These are phyloP conservation scores for Crypturellus undulatus DNA, from an alignment of 2,113 vertebrate species.

Conservation along the genomic window DNA sequence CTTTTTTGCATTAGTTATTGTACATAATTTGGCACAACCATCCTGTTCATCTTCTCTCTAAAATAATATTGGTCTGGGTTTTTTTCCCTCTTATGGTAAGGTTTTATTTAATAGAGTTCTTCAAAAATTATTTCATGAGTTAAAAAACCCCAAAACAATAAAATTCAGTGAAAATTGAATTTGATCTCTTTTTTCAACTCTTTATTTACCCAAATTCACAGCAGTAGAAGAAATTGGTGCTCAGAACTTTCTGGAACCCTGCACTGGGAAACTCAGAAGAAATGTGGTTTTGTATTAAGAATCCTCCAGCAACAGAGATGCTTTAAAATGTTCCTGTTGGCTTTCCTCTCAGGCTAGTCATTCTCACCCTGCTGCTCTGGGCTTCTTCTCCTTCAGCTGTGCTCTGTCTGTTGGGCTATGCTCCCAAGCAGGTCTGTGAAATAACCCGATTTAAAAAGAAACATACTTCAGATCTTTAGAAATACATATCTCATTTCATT, in stretches of 20 bases:
- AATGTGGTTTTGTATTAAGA: not conserved
- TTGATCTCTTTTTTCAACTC: not conserved
- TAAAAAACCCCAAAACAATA: too few relatives aligned
- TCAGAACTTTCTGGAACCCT: slow-evolving; percentile 6
- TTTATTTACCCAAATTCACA: not conserved
- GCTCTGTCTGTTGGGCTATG: not conserved
- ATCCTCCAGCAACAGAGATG: not conserved
- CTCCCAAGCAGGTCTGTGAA: not conserved
- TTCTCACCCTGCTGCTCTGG: not conserved
- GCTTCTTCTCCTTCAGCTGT: not conserved
- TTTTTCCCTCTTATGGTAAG: not conserved
- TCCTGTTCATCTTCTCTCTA: not conserved
- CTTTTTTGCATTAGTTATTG: not conserved
- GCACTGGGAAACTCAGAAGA: not conserved
- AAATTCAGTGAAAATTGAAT: not conserved
- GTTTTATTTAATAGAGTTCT: not conserved
- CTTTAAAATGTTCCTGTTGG: not conserved
- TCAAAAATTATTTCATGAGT: not conserved
- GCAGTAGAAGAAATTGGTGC: not conserved
- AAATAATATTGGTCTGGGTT: not conserved
- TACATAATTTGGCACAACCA: not conserved
- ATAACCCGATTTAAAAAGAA: slow-evolving; percentile 32
- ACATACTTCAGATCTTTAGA: slow-evolving; percentile 11
- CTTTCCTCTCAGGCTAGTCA: not conserved
- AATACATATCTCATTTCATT: not conserved